phyloP scores from a whole-genome alignment of 2,888 invertebrate species.

The Andrena bicolor region DNA sequence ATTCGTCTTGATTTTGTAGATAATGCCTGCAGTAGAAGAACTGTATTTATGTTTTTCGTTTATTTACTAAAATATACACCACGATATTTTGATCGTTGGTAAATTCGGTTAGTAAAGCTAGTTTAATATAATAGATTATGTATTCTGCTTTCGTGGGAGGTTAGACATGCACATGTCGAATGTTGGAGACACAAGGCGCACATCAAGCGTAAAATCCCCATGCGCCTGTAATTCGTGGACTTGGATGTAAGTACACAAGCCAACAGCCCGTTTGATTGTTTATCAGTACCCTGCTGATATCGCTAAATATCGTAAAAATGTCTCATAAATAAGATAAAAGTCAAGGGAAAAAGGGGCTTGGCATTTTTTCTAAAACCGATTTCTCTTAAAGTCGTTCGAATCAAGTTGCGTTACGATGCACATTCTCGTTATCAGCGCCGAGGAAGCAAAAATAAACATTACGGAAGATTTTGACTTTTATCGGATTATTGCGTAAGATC shows the following conservation, averaged over 20 bases:
- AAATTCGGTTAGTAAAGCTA: too few relatives aligned
- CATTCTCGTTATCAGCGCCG: conserved; percentile 28
- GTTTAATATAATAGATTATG: too few relatives aligned
- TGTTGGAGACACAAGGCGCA: too few relatives aligned
- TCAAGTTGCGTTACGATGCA: not conserved
- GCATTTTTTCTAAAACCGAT: not conserved
- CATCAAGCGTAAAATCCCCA: too few relatives aligned
- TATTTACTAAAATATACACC: not conserved
- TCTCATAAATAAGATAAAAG: conserved; percentile 6
- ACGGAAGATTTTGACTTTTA: conserved; percentile 21
- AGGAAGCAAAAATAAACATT: not conserved
- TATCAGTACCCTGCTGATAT: not conserved
- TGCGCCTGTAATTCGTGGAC: too few relatives aligned
- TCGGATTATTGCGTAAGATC: conserved; percentile 35
- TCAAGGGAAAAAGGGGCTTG: not conserved
- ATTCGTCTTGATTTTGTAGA: too few relatives aligned
- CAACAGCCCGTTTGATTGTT: conserved; percentile 8
- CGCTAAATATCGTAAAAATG: not conserved
- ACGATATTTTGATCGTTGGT: not conserved
- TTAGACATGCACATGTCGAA: too few relatives aligned
- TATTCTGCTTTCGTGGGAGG: too few relatives aligned
- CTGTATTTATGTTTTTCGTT: too few relatives aligned
- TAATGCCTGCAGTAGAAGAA: too few relatives aligned
- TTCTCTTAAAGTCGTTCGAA: conserved; percentile 4
- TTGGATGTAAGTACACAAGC: too few relatives aligned